A percentile compares a stretch with the other conserved stretches of the same genome.
Conservation (phyloP, 37 sponge, comb jelly and placozoan genomes). For the Aplysina aerophoba region DNA sequence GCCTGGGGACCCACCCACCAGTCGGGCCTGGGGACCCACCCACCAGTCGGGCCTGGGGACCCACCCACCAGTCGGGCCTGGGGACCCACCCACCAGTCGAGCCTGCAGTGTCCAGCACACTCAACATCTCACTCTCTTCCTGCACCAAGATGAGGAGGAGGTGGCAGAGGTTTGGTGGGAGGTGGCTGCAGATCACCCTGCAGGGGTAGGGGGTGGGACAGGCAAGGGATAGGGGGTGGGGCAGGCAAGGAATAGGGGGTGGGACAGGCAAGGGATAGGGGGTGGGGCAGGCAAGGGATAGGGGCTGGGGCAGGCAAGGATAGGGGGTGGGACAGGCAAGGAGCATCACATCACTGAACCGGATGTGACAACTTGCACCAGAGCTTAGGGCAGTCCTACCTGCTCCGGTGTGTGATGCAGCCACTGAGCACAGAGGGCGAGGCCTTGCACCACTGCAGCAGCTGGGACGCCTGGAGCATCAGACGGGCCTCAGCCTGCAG, state of each 20-base stretch:
- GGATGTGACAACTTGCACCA: too few relatives aligned
- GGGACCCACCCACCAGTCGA: neutral
- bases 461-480: neutral
- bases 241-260: neutral
- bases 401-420: neutral
- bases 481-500: neutral
- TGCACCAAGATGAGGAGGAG: neutral
- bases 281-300: too few relatives aligned
- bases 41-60: too few relatives aligned
- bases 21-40: too few relatives aligned
- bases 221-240: too few relatives aligned
- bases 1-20: too few relatives aligned
- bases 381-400: neutral
- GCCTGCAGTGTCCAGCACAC: neutral
- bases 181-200: conserved; percentile 23
- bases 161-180: neutral
- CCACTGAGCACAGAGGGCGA: neutral
- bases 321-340: neutral
- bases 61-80: too few relatives aligned
- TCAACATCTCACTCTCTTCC: conserved; percentile 1
- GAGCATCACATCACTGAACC: too few relatives aligned
- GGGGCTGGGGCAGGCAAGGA: too few relatives aligned
- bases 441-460: conserved; percentile 11
- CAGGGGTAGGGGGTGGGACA: neutral
- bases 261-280: neutral